A percentile compares a stretch with the other conserved stretches of the same genome.
These are phyloP conservation scores for Sula dactylatra DNA, from an alignment of 2,113 vertebrate genomes.

Conservation along the genomic window DNA sequence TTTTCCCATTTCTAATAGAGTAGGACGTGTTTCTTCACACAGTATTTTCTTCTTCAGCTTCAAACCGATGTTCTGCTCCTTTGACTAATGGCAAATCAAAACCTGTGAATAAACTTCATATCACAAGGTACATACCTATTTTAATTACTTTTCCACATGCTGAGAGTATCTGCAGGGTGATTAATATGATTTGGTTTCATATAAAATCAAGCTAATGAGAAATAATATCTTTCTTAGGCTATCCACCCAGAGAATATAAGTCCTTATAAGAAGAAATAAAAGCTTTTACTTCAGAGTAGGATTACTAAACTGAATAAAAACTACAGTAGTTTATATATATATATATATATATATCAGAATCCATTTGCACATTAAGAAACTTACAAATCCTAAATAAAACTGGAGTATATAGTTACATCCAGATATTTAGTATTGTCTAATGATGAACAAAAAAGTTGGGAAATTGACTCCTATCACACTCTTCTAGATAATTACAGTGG, in stretches of 20 bases:
- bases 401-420: not conserved
- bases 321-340: not conserved
- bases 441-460: not conserved
- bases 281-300: not conserved
- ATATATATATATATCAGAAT: not conserved
- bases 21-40: not conserved
- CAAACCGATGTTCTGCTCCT: not conserved
- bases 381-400: not conserved
- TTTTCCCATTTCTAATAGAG: not conserved
- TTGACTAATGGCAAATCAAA: not conserved
- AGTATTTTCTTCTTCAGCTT: not conserved
- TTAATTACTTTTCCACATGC: slow-evolving; percentile 6
- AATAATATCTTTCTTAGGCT: not conserved
- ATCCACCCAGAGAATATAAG: not conserved
- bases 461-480: not conserved
- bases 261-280: not conserved
- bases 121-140: not conserved
- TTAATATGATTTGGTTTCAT: not conserved
- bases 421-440: not conserved
- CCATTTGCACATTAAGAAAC: not conserved
- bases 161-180: not conserved
- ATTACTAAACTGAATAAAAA: not conserved
- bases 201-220: not conserved
- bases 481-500: not conserved
- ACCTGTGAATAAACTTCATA: not conserved